Percentiles rank a stretch among this genome's conserved stretches.
Evolutionary conservation across 2,113 vertebrate genomes (phyloP).

Genomic region (Budorcas taxicolor): DNA sequence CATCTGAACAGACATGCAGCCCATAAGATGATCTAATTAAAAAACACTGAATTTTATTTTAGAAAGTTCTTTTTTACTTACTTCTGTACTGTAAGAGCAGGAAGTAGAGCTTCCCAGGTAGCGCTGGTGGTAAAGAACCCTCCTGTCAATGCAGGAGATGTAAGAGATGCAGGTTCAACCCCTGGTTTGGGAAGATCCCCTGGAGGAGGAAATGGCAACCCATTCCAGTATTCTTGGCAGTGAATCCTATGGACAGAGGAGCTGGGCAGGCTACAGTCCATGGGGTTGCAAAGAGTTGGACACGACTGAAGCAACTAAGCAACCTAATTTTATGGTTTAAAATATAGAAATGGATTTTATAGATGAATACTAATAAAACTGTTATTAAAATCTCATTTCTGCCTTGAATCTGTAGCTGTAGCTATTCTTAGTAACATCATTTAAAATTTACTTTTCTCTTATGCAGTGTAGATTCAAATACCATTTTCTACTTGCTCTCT

Average conservation of each 20-base stretch:
- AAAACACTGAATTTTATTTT: background rate
- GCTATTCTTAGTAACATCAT: background rate
- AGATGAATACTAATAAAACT: slow-evolving; percentile 1
- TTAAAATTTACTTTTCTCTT: background rate
- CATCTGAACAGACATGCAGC: background rate
- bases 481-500: background rate
- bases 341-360: background rate
- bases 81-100: background rate
- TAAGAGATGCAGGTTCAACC: background rate
- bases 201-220: background rate
- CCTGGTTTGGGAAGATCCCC: background rate
- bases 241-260: background rate
- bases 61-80: background rate
- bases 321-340: background rate
- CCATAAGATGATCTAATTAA: background rate
- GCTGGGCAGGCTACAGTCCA: background rate
- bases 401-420: background rate
- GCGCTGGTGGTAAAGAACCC: background rate
- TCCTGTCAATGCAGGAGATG: background rate
- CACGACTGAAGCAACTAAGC: background rate
- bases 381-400: background rate
- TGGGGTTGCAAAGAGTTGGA: background rate
- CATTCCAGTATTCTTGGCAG: background rate
- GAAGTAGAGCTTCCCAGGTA: background rate
- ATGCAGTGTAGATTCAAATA: background rate